A percentile compares a stretch with the other conserved stretches of the same genome.
Conservation (phyloP, 2,888 invertebrate genomes). For the Dasysyrphus tricinctus region DNA sequence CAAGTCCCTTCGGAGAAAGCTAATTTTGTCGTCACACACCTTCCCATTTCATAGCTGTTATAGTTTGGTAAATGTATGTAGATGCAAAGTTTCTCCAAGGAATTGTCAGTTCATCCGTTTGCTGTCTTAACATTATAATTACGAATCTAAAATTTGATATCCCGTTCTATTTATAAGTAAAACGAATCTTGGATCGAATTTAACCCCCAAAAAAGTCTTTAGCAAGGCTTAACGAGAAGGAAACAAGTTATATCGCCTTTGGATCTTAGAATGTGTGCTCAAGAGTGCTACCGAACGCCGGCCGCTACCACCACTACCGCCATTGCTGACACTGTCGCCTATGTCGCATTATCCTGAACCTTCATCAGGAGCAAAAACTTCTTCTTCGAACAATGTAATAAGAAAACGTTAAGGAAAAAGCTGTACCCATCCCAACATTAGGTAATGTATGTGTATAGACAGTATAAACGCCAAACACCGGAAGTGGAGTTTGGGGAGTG, state of each 20-base stretch:
- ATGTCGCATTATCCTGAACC: slow-evolving; percentile 54
- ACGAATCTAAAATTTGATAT: slow-evolving; percentile 59
- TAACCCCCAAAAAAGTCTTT: slow-evolving; percentile 41
- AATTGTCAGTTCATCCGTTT: slow-evolving; percentile 64
- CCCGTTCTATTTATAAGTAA: slow-evolving; percentile 14
- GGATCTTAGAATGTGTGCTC: slow-evolving; percentile 52
- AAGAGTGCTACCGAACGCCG: slow-evolving; percentile 38
- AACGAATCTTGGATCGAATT: slow-evolving; percentile 48
- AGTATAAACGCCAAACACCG: slow-evolving; percentile 38
- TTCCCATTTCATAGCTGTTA: not conserved
- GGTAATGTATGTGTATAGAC: not conserved
- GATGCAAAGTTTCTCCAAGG: slow-evolving; percentile 54
- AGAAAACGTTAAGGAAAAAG: slow-evolving; percentile 48
- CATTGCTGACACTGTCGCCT: slow-evolving; percentile 39
- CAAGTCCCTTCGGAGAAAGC: slow-evolving; percentile 39
- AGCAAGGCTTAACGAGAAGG: slow-evolving; percentile 46
- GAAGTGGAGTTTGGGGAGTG: slow-evolving; percentile 44
- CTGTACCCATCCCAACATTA: not conserved
- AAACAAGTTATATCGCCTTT: slow-evolving; percentile 76
- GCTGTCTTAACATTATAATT: slow-evolving; percentile 63
- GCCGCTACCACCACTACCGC: not conserved
- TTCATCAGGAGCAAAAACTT: slow-evolving; percentile 51
- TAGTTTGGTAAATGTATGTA: not conserved
- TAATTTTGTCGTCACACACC: slow-evolving; percentile 53
- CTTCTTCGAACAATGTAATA: slow-evolving; percentile 48